Conservation (phyloP, 2,113 vertebrate species). For the Muntiacus reevesi region DNA sequence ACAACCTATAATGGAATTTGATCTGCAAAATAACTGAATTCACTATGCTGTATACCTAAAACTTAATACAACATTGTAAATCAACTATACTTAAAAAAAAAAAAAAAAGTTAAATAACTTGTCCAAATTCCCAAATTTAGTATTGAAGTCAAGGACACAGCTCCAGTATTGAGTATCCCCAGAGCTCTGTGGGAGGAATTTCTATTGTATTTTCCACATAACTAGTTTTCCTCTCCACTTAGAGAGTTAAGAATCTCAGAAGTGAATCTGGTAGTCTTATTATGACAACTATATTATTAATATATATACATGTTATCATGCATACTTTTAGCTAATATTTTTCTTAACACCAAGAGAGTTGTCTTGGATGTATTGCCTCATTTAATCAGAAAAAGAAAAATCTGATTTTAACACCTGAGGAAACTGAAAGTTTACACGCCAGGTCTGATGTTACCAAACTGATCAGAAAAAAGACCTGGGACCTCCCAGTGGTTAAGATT, state of each 20-base stretch:
- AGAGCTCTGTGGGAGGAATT: not conserved
- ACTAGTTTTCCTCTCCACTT: not conserved
- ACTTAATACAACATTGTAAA: not conserved
- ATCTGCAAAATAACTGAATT: not conserved
- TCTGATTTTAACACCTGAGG: not conserved
- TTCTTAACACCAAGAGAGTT: not conserved
- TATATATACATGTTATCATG: not conserved
- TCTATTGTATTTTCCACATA: not conserved
- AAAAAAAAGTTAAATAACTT: not conserved
- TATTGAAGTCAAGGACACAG: not conserved
- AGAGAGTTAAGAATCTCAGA: not conserved
- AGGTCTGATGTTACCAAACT: not conserved
- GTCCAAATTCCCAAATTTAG: not conserved
- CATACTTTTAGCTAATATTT: not conserved
- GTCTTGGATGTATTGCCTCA: not conserved
- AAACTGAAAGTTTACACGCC: not conserved
- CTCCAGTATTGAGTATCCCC: not conserved
- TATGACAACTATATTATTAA: not conserved
- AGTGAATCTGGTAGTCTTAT: not conserved
- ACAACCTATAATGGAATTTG: not conserved
- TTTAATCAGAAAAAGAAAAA: not conserved
- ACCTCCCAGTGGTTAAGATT: not conserved
- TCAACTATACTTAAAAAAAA: not conserved
- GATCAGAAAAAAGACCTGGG: not conserved
- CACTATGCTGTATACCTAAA: not conserved